Evolutionary conservation across 2,888 invertebrate genomes (phyloP).

Genomic region (Arge pagana): DNA sequence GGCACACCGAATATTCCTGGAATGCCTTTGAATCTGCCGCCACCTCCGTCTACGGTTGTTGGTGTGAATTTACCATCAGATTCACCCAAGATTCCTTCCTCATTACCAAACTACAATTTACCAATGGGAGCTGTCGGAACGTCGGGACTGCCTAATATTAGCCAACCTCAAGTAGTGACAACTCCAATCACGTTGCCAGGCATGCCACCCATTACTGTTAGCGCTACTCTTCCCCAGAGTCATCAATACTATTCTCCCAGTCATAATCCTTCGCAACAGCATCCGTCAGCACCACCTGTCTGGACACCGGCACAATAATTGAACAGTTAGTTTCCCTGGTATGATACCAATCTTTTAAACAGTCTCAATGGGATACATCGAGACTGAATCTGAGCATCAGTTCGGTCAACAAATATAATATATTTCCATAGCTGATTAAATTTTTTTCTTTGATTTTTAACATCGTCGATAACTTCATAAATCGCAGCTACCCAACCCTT

Average conservation of each 20-base stretch:
- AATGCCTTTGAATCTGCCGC: slow-evolving; percentile 48
- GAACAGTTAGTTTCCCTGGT: too few relatives aligned
- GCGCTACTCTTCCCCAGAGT: slow-evolving; percentile 68
- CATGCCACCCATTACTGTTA: slow-evolving; percentile 81
- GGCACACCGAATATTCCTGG: slow-evolving; percentile 52
- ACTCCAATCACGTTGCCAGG: slow-evolving; percentile 76
- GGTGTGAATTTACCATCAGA: slow-evolving; percentile 29
- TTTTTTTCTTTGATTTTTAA: too few relatives aligned
- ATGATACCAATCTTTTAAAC: too few relatives aligned
- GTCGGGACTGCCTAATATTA: slow-evolving; percentile 46
- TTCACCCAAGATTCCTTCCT: slow-evolving; percentile 4
- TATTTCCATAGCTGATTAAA: too few relatives aligned
- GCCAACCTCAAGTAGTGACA: slow-evolving; percentile 59
- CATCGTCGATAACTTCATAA: too few relatives aligned
- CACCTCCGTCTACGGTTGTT: slow-evolving; percentile 31
- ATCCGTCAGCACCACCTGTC: slow-evolving; percentile 22
- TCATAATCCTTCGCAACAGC: slow-evolving; percentile 33
- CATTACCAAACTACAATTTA: slow-evolving; percentile 13
- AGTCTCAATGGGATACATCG: too few relatives aligned
- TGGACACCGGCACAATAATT: slow-evolving; percentile 42
- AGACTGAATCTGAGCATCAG: too few relatives aligned
- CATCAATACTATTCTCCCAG: slow-evolving; percentile 45
- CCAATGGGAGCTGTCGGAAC: slow-evolving; percentile 37
- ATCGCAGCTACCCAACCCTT: too few relatives aligned
- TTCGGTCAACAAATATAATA: too few relatives aligned